Evolutionary conservation across 30 jellyfish, hydroid and myxozoan genomes (phyloP).

Genomic region (Sanderia malayensis): DNA sequence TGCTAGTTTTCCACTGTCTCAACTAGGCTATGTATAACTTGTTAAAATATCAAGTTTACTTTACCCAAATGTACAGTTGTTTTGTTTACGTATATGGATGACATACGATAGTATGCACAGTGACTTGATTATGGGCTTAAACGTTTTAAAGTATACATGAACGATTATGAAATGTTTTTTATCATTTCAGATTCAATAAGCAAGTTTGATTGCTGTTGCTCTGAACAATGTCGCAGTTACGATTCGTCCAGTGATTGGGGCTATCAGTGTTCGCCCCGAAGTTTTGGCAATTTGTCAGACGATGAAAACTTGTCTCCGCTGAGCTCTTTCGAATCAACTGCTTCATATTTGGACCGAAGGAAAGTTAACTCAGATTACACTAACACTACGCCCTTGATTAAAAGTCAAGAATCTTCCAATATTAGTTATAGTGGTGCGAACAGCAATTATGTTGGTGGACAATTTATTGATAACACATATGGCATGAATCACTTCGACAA

Average conservation of each 20-base stretch:
- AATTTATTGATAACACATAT: neutral
- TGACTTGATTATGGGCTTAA: too few species aligned
- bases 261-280: constrained; percentile 54
- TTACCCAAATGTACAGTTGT: too few species aligned
- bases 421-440: too few species aligned
- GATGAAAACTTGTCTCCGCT: neutral
- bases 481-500: too few species aligned
- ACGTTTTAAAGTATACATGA: too few species aligned
- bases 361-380: neutral
- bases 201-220: constrained; percentile 53
- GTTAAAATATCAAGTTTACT: too few species aligned
- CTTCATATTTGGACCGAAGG: neutral
- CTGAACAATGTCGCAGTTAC: constrained; percentile 61
- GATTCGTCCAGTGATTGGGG: constrained; percentile 70
- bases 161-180: too few species aligned
- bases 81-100: too few species aligned
- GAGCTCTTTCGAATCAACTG: neutral
- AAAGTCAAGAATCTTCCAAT: too few species aligned
- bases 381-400: neutral
- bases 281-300: constrained; percentile 43
- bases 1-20: too few species aligned
- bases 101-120: too few species aligned
- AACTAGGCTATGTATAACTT: too few species aligned
- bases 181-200: constrained; percentile 29
- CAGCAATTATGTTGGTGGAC: neutral